Evolutionary conservation across 2,888 invertebrate species (phyloP).

Genomic region (Acanthosoma haemorrhoidale): DNA sequence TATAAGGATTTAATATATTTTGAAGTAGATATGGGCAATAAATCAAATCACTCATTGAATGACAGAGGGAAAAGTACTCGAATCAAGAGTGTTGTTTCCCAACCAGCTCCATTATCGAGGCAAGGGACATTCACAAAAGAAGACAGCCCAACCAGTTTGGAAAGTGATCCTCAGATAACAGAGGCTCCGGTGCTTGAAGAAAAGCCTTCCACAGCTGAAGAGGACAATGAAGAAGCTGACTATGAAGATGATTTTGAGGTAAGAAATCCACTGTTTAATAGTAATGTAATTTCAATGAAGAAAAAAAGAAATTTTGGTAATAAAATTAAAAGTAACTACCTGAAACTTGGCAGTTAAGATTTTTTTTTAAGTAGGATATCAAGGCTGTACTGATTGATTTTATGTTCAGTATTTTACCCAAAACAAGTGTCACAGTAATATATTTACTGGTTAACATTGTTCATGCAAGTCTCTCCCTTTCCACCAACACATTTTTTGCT

Average conservation of each 20-base stretch:
- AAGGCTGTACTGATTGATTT: too few species aligned
- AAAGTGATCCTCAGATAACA: neutral
- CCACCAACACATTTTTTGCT: too few species aligned
- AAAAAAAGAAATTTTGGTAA: too few species aligned
- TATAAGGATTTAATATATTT: constrained; percentile 19
- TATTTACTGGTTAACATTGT: too few species aligned
- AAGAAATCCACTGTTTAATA: too few species aligned
- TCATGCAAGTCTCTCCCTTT: too few species aligned
- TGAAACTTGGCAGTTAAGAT: too few species aligned
- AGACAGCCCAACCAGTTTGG: constrained; percentile 1
- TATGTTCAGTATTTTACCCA: too few species aligned
- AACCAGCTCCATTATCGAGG: constrained; percentile 25
- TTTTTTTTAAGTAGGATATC: too few species aligned
- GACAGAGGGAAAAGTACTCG: neutral
- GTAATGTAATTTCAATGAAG: too few species aligned
- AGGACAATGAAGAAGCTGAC: constrained; percentile 44
- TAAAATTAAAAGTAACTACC: too few species aligned
- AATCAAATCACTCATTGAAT: neutral
- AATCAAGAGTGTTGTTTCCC: neutral
- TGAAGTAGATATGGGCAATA: constrained; percentile 16
- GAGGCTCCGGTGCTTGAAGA: neutral
- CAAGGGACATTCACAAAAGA: constrained; percentile 34
- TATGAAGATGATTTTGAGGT: constrained; percentile 52
- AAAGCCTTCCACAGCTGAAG: constrained; percentile 20
- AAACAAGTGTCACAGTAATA: too few species aligned